Base-by-base conservation (phyloP, 2,888 invertebrate species). In the Xylota sylvarum region DNA sequence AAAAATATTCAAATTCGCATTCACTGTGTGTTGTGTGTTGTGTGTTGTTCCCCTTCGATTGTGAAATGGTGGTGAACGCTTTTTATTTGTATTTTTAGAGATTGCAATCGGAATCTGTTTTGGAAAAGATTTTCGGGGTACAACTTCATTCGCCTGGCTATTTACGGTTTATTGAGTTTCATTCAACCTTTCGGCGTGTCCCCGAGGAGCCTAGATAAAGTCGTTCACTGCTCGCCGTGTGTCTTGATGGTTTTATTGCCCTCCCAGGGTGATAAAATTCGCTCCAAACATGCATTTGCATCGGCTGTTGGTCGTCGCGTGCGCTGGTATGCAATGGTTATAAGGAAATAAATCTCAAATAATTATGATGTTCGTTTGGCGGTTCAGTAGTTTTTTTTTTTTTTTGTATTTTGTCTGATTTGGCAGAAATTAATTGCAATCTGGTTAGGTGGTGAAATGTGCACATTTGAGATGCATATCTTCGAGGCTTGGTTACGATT, bases 181-280 rank as follows among this genome's bases (percentile, higher is more conserved):
- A 65, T 27, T 50, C 56, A 65, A 9, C 30, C 32, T 48, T 48
- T 30, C n/a, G 48, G 32, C 23, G 37, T 52, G 67, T 72, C 55
- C 46, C 55, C n/a, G 17, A 27, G 43, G 17, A 17, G 60, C n/a
- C 5, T 50, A 37, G 52, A 81, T 81, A 37, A 46, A 69, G 74
- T 74, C 62, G 67, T 80, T 64, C 32, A 64, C 19, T 67, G 10
- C 30, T n/a, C 32, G 64, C 46, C 50, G 58, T 60, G 43, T 80
- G 37, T 67, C 67, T 67, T 83, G 83, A 83, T 50, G 78, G 58
- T 78, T 78, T 83, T 83, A 83, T 83, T 78, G 78, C 52, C 65
- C 78, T 65, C 78, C 78, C 37, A 78, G 78, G 72, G 78, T 77
- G 78, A 72, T 83, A 40, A 67, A 72, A 78, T 77, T 83, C 60